A percentile compares a stretch with the other conserved stretches of the same genome.
Evolutionary conservation across 2,888 invertebrate genomes (phyloP).

Genomic region (Brachypterus glaber): DNA sequence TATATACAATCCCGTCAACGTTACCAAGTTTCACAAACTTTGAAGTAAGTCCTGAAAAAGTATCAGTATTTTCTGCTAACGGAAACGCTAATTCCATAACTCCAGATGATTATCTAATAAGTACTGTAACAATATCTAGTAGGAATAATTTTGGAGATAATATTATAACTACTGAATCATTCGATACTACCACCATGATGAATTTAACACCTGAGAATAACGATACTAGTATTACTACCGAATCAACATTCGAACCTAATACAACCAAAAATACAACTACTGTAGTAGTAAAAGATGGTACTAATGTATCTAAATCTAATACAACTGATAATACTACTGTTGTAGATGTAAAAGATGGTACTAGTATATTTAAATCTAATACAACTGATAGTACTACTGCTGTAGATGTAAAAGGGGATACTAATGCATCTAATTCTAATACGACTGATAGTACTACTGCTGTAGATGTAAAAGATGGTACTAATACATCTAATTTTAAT

Average conservation of each 20-base stretch:
- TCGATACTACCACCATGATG: constrained; percentile 5
- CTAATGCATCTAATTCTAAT: constrained; percentile 21
- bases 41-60: constrained; percentile 39
- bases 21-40: constrained; percentile 30
- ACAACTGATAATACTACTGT: constrained; percentile 18
- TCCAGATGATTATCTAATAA: constrained; percentile 45
- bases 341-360: constrained; percentile 9
- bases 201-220: too few species aligned
- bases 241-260: constrained; percentile 8
- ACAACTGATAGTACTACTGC: constrained; percentile 15
- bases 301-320: constrained; percentile 5
- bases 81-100: constrained; percentile 39
- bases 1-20: constrained; percentile 21
- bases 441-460: constrained; percentile 16
- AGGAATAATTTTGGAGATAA: constrained; percentile 37
- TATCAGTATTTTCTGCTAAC: constrained; percentile 37
- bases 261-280: constrained; percentile 1
- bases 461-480: constrained; percentile 8
- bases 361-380: constrained; percentile 2
- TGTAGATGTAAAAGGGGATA: constrained; percentile 17
- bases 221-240: constrained; percentile 13
- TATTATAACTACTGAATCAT: constrained; percentile 15
- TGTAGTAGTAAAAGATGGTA: constrained; percentile 15
- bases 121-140: constrained; percentile 45
- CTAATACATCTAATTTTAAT: too few species aligned